Percentiles rank a stretch among this genome's conserved stretches.
phyloP scores from a whole-genome alignment of 2,113 vertebrate genomes.

The chimpanzee (Pan troglodytes) region DNA sequence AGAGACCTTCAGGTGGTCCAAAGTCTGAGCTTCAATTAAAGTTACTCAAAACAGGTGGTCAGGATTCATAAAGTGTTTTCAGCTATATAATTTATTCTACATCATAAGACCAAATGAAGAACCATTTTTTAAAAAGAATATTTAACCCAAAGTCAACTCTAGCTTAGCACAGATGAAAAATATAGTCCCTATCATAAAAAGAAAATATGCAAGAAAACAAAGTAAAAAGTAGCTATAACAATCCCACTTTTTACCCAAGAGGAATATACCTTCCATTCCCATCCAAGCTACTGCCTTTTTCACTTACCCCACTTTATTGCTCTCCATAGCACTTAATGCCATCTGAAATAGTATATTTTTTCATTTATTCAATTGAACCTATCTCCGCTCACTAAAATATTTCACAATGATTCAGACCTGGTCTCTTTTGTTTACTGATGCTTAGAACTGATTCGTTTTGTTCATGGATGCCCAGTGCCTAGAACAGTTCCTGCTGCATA shows the following conservation, averaged over 20 bases:
- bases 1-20: not conserved
- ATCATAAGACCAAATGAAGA: not conserved
- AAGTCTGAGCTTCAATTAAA: not conserved
- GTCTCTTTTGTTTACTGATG: not conserved
- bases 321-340: not conserved
- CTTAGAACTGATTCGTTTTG: not conserved
- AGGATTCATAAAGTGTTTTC: not conserved
- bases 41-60: not conserved
- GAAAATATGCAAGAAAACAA: not conserved
- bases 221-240: not conserved
- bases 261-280: not conserved
- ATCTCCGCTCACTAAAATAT: not conserved
- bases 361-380: not conserved
- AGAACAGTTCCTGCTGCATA: not conserved
- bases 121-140: not conserved
- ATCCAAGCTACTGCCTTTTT: not conserved
- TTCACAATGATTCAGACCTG: not conserved
- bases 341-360: not conserved
- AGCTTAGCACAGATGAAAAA: not conserved
- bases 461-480: not conserved
- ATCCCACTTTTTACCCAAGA: not conserved
- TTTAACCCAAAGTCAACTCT: not conserved
- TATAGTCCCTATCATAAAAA: not conserved
- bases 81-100: not conserved
- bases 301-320: not conserved